phyloP scores from a whole-genome alignment of 2,113 vertebrate species.

The Penelope pileata region DNA sequence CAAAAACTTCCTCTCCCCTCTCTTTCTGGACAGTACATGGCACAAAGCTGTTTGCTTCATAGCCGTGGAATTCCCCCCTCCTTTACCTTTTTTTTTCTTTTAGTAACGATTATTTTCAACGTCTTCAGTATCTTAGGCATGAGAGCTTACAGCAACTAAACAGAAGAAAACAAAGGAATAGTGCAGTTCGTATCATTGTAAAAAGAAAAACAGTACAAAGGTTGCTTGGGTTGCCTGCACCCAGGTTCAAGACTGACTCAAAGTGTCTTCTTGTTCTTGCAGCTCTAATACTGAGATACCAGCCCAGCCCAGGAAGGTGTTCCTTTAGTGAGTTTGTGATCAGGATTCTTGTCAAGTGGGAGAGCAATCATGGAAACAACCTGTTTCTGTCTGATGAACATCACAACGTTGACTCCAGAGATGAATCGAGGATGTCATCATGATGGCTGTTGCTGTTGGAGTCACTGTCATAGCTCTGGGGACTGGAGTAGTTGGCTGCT shows the following conservation, averaged over 20 bases:
- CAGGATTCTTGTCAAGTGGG: background rate
- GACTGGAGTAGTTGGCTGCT: conserved; percentile 94
- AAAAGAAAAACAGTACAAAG: conserved; percentile 54
- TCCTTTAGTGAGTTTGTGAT: background rate
- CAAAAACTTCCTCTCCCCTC: conserved; percentile 1
- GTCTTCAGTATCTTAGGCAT: conserved; percentile 77
- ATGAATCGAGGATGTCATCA: conserved; percentile 93
- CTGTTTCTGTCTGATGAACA: background rate
- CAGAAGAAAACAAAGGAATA: conserved; percentile 69
- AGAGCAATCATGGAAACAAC: background rate
- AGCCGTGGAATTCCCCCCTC: conserved; percentile 42
- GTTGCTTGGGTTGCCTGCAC: conserved; percentile 83
- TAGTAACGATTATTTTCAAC: conserved; percentile 16
- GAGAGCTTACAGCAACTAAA: conserved; percentile 83
- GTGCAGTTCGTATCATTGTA: conserved; percentile 73
- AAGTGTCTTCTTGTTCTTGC: conserved; percentile 77
- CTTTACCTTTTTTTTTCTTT: background rate
- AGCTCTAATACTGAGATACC: conserved; percentile 60
- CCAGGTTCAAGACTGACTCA: conserved; percentile 70
- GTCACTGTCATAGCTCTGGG: conserved; percentile 98
- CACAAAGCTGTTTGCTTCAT: conserved; percentile 69
- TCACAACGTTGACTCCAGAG: conserved; percentile 94
- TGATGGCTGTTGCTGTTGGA: conserved; percentile 97
- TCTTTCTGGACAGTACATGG: conserved; percentile 60
- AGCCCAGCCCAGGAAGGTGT: conserved; percentile 56